phyloP scores from a whole-genome alignment of 2,113 vertebrate genomes.

The Pelmatolapia mariae region DNA sequence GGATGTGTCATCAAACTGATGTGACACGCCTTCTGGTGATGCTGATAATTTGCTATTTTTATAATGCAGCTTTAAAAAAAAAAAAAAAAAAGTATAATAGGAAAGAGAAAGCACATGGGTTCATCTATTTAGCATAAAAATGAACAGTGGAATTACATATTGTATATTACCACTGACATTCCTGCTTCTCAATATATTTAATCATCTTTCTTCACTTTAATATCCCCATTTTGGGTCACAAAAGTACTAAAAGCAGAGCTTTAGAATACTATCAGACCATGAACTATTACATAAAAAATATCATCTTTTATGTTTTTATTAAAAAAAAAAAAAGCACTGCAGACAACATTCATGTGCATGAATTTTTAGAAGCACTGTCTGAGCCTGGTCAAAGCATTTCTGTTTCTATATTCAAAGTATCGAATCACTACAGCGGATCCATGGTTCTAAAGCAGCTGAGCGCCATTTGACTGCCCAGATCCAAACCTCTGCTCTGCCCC shows the following conservation, averaged over 20 bases:
- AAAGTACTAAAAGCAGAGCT: neutral
- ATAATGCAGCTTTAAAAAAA: neutral
- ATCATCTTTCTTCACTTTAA: neutral
- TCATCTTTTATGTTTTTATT: neutral
- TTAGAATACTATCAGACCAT: slow-evolving; percentile 15
- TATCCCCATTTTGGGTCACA: neutral
- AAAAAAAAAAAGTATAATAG: neutral
- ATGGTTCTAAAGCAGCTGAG: neutral
- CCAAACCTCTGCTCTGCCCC: slow-evolving; percentile 3
- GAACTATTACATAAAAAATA: slow-evolving; percentile 18
- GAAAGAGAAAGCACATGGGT: neutral
- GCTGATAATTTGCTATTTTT: neutral
- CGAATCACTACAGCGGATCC: neutral
- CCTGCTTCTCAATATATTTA: slow-evolving; percentile 5
- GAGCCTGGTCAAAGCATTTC: neutral
- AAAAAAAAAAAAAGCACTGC: neutral
- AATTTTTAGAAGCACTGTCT: neutral
- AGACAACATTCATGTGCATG: neutral
- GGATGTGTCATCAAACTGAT: neutral
- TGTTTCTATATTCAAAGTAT: neutral
- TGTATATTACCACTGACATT: neutral
- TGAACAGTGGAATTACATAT: neutral
- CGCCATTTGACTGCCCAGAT: slow-evolving; percentile 12
- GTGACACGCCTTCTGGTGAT: neutral
- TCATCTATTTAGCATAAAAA: slow-evolving; percentile 23